Base-by-base conservation (phyloP, 30 jellyfish, hydroid and myxozoan species). In the Phacellophora camtschatica region DNA sequence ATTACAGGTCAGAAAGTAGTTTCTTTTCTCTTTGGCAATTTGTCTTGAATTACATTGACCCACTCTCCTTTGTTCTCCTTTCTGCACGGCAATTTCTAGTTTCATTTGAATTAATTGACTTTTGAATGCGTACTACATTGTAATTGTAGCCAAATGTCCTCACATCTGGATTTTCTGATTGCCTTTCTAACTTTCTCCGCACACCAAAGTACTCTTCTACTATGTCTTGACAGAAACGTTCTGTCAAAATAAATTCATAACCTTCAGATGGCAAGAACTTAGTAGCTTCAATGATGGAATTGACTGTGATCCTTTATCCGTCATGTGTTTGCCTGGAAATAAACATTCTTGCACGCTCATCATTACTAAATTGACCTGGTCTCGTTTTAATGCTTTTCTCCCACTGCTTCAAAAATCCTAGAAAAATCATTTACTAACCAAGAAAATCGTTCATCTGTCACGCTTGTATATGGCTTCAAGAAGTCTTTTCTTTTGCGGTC, bases 131-230 rank as follows among this genome's bases (percentile, higher is more conserved):
- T 10, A 76, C 56, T 1, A 43, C 56, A 11, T 76, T 36, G 79
- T 76, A 81, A 76, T 76, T 76, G 42, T 76, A 76, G 37, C 88
- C 68, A 32, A 59, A 33, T 27, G 57, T 54, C 33, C 51, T 27
- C 7, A 46, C 54, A 10, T 11, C 20, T 35, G 81, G 88, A 42
- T 76, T 76, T 34, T 76, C 88, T 13, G 33, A 41, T 54, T 81
- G 22, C 31, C 28, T 4, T 18, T 77, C 85, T 3, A 29, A 46
- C 8, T 18, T 24, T 45, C 85, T 23, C 48, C 48, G 85, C 13
- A n/a, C 25, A 15, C 85, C 85, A 71, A 71, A 71, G 34, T 71
- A 71, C 16, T 71, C 61, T 23, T 71, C 85, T 1, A 71, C 45
- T 12, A 43, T 16, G 37, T 66, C 81, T 34, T 66, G 81, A 13